Evolutionary conservation across 2,113 vertebrate species (phyloP), one percentile per base, ranked within the genome.

Genomic region (Hypomesus transpacificus): DNA sequence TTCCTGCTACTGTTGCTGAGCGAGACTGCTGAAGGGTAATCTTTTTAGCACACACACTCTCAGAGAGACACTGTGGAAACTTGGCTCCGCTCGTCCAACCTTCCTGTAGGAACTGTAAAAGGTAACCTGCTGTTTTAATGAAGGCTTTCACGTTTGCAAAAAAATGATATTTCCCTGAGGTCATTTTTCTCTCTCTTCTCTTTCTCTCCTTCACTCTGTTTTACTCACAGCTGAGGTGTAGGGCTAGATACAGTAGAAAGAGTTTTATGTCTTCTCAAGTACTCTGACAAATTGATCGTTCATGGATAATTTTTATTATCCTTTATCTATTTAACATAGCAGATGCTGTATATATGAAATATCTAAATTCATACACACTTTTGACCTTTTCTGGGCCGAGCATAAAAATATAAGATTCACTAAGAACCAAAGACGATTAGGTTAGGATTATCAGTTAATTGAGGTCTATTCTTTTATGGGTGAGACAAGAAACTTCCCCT

Each of bases 41-140:
- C 89, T 91, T 73, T 87, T 91, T 65, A 70, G 80, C 88, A 91
- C 80, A 89, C 81, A 80, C 77, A 79, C 83, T 86, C 89, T 90
- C 83, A 5, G 51, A 90, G 87, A 88, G 80, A 78, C 82, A 50
- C 80, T 64, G 80, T 88, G 90, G 90, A 89, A 93, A 92, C 74
- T 83, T 89, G 86, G 78, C 89, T 86, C 73, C 59, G 76, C 76
- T 39, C 24, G 51, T 39, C 26, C 11, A 18, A 70, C 77, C 79
- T 76, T 59, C 69, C 80, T 85, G 79, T 85, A 87, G 57, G 75
- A 88, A 80, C 80, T 64, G 65, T 83, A 79, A 89, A 83, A 85
- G 74, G 80, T 17, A 86, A 87, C 79, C 75, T 81, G 76, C 78
- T 86, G 78, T 87, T 89, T 88, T 75, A 61, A 84, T 83, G 76